Evolutionary conservation across 2,113 vertebrate genomes (phyloP), one percentile per base, ranked within the genome.

Genomic region (Eclectus roratus): DNA sequence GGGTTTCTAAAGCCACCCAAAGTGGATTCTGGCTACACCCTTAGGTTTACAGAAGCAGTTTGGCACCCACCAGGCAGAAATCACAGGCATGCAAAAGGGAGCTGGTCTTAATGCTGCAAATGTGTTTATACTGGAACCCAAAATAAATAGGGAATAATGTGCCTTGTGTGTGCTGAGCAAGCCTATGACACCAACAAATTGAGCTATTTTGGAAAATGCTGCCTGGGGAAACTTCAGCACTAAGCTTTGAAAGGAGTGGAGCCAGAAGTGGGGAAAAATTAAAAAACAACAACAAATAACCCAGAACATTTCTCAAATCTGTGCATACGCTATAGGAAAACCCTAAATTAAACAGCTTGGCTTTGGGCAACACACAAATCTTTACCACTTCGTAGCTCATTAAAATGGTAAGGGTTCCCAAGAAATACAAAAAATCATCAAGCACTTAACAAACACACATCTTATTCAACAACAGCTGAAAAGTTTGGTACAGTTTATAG

Each of bases 101-200:
- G 73, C 80, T 70, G 68, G 89, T 92, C 74, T 93, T 97, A 92
- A 89, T 89, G 94, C 74, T 94, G 80, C 79, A 97, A 97, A 95
- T 95, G 87, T 82, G 91, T 97, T 97, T 95, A 88, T 96, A 88
- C 95, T 96, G 92, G 91, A 96, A 95, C 95, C 85, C 89, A 97
- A 96, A 98, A 96, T 86, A 96, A 97, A 96, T 90, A 96, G 71
- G 66, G 92, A 96, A 97, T 96, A 95, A 94, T 80, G 88, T 85
- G 90, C 88, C 93, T 92, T 93, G 91, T 91, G 88, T 96, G 91
- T 53, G 76, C 86, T 79, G 80, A 93, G 91, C 85, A 76, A 94
- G 73, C n/a, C 95, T 90, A 80, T 86, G 94, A 97, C 69, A 96
- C 94, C 81, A 94, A 70, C 50, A 80, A 95, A 88, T 93, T 82